Percentiles rank a stretch among this genome's conserved stretches.
Evolutionary conservation across 2,113 vertebrate species (phyloP).

Genomic region (Dasyprocta punctata): DNA sequence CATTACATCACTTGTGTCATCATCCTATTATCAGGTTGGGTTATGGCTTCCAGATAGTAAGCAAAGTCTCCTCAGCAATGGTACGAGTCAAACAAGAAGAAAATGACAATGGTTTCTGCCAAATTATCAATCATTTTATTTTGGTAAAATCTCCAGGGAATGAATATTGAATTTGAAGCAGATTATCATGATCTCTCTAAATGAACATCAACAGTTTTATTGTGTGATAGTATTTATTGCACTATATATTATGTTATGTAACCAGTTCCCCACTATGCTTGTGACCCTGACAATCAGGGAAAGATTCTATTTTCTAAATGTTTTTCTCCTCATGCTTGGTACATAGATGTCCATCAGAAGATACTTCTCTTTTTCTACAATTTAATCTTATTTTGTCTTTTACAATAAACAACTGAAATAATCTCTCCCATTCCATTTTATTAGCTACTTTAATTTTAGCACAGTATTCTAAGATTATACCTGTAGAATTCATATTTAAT

Average conservation of each 20-base stretch:
- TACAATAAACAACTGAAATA: not conserved
- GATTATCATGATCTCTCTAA: not conserved
- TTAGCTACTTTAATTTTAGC: not conserved
- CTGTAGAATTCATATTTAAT: not conserved
- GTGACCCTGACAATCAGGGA: too few species aligned
- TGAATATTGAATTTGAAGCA: not conserved
- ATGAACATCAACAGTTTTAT: not conserved
- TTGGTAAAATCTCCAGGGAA: not conserved
- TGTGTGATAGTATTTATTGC: not conserved
- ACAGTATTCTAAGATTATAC: not conserved
- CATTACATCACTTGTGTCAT: not conserved
- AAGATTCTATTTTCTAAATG: too few species aligned
- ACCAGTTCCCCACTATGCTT: too few species aligned
- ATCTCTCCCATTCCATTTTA: not conserved
- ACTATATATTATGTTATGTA: not conserved
- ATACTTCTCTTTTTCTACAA: not conserved
- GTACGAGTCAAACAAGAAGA: not conserved
- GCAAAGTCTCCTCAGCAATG: not conserved
- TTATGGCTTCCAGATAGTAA: not conserved
- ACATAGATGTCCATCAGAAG: not conserved
- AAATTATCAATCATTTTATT: not conserved
- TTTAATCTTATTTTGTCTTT: not conserved
- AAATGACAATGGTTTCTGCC: not conserved
- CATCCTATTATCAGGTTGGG: not conserved
- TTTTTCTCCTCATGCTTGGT: not conserved